Evolutionary conservation across 2,113 vertebrate genomes (phyloP).

Genomic region (Upupa epops): DNA sequence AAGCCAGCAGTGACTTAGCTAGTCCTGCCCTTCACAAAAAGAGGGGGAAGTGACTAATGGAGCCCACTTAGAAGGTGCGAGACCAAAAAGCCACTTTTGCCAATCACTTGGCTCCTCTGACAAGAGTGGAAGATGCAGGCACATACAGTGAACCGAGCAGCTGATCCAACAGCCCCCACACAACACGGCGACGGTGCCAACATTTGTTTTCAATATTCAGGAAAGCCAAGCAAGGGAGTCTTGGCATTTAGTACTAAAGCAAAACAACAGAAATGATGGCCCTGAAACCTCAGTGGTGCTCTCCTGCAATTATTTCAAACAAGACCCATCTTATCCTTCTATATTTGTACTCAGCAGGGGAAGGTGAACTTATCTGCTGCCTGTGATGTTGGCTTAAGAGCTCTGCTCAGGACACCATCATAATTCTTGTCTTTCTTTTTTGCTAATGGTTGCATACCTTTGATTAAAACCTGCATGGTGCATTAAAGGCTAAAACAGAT

Average conservation of each 20-base stretch:
- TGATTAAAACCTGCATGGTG: slow-evolving; percentile 77
- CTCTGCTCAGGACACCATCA: slow-evolving; percentile 50
- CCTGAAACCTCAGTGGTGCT: slow-evolving; percentile 7
- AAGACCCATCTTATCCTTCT: slow-evolving; percentile 7
- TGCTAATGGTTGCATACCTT: slow-evolving; percentile 75
- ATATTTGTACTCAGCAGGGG: slow-evolving; percentile 15
- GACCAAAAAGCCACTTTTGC: neutral
- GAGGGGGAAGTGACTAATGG: neutral
- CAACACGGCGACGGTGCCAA: neutral
- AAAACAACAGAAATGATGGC: slow-evolving; percentile 10
- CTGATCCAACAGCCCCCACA: neutral
- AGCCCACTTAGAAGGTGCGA: neutral
- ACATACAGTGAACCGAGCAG: accelerated
- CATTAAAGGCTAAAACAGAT: slow-evolving; percentile 73
- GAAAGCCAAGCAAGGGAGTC: neutral
- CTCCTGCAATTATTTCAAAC: slow-evolving; percentile 52
- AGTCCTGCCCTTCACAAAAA: neutral
- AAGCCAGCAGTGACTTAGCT: neutral
- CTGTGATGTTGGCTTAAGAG: slow-evolving; percentile 54
- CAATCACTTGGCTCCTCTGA: neutral
- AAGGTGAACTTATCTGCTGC: slow-evolving; percentile 23
- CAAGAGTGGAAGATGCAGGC: neutral
- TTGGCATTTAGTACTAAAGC: neutral
- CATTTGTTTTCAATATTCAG: slow-evolving; percentile 29
- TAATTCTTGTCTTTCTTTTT: slow-evolving; percentile 70